Conservation (phyloP, 2,797 vertebrate genomes). For the Acipenser transmontanus region DNA sequence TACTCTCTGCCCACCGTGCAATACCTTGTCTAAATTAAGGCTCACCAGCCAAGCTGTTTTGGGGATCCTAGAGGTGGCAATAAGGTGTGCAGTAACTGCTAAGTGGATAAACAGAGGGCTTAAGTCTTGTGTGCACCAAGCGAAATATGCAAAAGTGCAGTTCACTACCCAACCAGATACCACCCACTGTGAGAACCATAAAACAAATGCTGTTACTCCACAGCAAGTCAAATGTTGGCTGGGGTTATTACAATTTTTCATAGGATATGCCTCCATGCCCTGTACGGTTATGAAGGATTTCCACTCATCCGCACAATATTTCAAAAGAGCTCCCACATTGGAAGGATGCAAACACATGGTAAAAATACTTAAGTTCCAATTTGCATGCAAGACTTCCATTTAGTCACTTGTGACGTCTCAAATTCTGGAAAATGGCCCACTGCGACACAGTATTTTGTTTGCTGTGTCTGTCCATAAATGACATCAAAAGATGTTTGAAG, state of each 20-base stretch:
- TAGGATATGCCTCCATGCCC: background rate
- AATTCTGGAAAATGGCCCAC: conserved; percentile 5
- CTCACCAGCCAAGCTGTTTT: background rate
- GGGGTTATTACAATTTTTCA: background rate
- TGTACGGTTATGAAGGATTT: conserved; percentile 9
- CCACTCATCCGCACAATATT: conserved; percentile 9
- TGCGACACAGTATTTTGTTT: background rate
- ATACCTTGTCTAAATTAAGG: conserved; percentile 1
- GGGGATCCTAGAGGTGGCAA: background rate
- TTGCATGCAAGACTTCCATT: conserved; percentile 1
- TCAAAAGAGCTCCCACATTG: conserved; percentile 13
- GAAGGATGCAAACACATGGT: conserved; percentile 10
- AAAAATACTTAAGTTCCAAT: background rate
- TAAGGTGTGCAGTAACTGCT: background rate
- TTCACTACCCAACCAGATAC: background rate
- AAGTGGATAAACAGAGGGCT: background rate
- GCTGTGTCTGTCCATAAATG: no score
- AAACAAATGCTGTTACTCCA: background rate
- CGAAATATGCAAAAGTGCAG: background rate
- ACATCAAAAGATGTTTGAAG: no score
- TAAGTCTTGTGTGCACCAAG: background rate
- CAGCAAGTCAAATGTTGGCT: background rate
- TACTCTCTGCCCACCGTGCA: background rate
- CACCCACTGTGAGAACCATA: conserved; percentile 2
- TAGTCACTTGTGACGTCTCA: background rate